These are phyloP conservation scores for Pipistrellus pipistrellus DNA, from an alignment of 2,797 vertebrate genomes.

Conservation along the genomic window DNA sequence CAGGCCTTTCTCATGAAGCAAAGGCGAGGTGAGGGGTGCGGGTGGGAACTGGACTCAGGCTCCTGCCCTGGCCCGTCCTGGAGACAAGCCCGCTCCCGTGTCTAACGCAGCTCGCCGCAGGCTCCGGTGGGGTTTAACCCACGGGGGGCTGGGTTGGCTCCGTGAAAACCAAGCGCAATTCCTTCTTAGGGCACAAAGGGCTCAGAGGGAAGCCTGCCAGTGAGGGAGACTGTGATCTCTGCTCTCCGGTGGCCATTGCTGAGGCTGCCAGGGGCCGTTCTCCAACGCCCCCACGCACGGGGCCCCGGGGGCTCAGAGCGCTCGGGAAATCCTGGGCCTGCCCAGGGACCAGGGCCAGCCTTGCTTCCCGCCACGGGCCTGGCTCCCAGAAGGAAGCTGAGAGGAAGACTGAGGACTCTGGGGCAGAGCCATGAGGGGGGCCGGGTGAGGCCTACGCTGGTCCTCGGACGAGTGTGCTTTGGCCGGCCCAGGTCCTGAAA, in stretches of 20 bases:
- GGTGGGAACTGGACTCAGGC: background rate
- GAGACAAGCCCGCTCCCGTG: too few relatives aligned
- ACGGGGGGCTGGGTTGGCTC: background rate
- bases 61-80: fast-evolving
- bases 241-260: fast-evolving
- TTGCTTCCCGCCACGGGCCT: fast-evolving
- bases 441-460: background rate
- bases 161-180: background rate
- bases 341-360: background rate
- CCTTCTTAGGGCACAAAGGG: background rate
- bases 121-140: too few relatives aligned
- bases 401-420: background rate
- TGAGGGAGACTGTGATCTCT: background rate
- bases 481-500: background rate
- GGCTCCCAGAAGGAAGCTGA: background rate
- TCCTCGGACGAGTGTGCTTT: background rate
- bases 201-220: background rate
- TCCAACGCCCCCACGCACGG: fast-evolving
- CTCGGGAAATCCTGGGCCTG: background rate
- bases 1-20: background rate
- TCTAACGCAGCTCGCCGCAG: background rate
- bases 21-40: fast-evolving
- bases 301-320: background rate
- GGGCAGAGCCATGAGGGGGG: too few relatives aligned
- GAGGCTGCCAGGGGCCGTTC: background rate